Evolutionary conservation across 1,140 invertebrate genomes (phyloP).

Genomic region (Orius insidiosus): DNA sequence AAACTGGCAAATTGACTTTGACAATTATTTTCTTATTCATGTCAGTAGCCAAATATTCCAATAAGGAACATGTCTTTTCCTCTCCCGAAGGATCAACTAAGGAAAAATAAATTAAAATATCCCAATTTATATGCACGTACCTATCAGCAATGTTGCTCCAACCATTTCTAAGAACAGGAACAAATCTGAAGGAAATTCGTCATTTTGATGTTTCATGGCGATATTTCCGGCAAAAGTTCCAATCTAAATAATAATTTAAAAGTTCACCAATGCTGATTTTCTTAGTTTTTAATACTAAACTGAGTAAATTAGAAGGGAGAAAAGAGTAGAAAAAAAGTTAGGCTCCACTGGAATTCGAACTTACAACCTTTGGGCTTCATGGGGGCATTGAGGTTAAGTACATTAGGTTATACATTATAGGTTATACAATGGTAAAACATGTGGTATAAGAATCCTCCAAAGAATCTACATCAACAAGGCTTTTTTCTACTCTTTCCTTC

Average conservation of each 20-base stretch:
- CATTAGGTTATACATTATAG: too few species aligned
- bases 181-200: conserved; percentile 59
- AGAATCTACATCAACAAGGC: too few species aligned
- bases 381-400: too few species aligned
- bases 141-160: conserved; percentile 15
- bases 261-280: conserved; percentile 39
- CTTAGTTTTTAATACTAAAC: conserved; percentile 49
- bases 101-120: conserved; percentile 41
- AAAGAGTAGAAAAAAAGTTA: too few species aligned
- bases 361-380: too few species aligned
- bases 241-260: conserved; percentile 33
- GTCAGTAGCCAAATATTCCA: conserved; percentile 38
- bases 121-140: conserved; percentile 12
- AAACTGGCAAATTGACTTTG: conserved; percentile 35
- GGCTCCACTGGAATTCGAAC: too few species aligned
- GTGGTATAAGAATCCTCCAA: too few species aligned
- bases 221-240: conserved; percentile 62
- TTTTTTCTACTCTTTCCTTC: too few species aligned
- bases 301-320: too few species aligned
- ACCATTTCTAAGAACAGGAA: conserved; percentile 46
- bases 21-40: conserved; percentile 45
- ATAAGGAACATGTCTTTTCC: conserved; percentile 24
- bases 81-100: conserved; percentile 24
- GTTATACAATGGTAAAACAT: too few species aligned
- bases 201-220: conserved; percentile 50